Evolutionary conservation across 2,888 invertebrate species (phyloP).

Genomic region (Drosophila kambysellisi): DNA sequence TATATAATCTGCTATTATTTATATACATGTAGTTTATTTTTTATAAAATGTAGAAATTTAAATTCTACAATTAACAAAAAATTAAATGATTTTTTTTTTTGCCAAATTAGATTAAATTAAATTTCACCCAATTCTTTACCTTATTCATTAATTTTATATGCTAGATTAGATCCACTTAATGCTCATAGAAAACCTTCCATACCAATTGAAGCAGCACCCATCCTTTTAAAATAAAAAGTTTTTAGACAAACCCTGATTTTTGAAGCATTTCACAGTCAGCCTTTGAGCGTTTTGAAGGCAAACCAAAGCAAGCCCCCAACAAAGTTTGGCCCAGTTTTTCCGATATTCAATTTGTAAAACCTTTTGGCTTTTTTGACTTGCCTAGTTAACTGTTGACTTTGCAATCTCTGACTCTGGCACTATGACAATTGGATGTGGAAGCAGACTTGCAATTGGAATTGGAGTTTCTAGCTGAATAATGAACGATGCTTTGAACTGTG

Average conservation of each 20-base stretch:
- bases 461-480: constrained; percentile 53
- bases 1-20: too few relatives aligned
- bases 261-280: constrained; percentile 19
- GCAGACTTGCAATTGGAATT: constrained; percentile 32
- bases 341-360: constrained; percentile 70
- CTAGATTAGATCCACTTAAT: not conserved
- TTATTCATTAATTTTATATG: not conserved
- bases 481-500: constrained; percentile 80
- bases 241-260: constrained; percentile 29
- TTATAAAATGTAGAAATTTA: too few relatives aligned
- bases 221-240: constrained; percentile 21
- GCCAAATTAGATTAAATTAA: not conserved
- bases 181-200: not conserved
- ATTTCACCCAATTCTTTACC: too few relatives aligned
- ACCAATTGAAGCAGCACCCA: constrained; percentile 22
- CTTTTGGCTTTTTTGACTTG: constrained; percentile 72
- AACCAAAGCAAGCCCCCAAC: constrained; percentile 42
- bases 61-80: too few relatives aligned
- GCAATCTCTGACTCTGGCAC: constrained; percentile 39
- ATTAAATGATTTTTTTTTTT: not conserved
- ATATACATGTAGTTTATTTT: too few relatives aligned
- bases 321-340: constrained; percentile 61
- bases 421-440: constrained; percentile 56
- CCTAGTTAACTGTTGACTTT: constrained; percentile 72
- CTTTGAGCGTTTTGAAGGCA: constrained; percentile 13